A percentile compares a stretch with the other conserved stretches of the same genome.
Evolutionary conservation across 2,888 invertebrate genomes (phyloP).

Genomic region (Acheta domesticus): DNA sequence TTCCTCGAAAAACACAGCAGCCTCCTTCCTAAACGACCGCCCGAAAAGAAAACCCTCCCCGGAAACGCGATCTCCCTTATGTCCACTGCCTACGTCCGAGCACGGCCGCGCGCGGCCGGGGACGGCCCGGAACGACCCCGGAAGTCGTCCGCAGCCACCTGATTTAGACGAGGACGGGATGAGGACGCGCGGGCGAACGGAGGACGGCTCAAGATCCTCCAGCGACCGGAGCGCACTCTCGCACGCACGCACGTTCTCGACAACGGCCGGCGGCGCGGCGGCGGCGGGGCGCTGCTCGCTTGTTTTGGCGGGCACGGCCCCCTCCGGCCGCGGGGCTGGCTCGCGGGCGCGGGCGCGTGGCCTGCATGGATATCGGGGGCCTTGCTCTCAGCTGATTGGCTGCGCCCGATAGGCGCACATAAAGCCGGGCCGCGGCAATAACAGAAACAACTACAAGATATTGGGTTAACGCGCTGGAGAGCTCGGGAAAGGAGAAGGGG

Average conservation of each 20-base stretch:
- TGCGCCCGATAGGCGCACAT: conserved; percentile 10
- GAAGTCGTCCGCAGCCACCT: not conserved
- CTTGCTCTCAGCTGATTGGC: conserved; percentile 18
- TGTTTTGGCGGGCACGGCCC: not conserved
- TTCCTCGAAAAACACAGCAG: too few relatives aligned
- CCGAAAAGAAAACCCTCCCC: too few relatives aligned
- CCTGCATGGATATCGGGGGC: conserved; percentile 8
- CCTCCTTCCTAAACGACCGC: not conserved
- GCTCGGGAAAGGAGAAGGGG: not conserved
- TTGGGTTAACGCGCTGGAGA: conserved; percentile 18
- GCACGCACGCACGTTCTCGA: not conserved
- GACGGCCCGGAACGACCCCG: not conserved
- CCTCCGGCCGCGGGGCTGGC: not conserved
- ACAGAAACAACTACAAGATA: conserved; percentile 18
- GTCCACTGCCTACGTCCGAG: too few relatives aligned
- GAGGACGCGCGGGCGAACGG: not conserved
- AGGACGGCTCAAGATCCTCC: too few relatives aligned
- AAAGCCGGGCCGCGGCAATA: not conserved
- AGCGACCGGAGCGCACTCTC: not conserved
- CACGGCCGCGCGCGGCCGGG: not conserved
- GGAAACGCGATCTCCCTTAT: too few relatives aligned
- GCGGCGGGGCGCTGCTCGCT: not conserved
- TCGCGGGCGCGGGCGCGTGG: not conserved
- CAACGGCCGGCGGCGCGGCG: not conserved
- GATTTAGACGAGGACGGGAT: not conserved